phyloP scores from a whole-genome alignment of 2,113 vertebrate species.

The Megaceryle maxima region DNA sequence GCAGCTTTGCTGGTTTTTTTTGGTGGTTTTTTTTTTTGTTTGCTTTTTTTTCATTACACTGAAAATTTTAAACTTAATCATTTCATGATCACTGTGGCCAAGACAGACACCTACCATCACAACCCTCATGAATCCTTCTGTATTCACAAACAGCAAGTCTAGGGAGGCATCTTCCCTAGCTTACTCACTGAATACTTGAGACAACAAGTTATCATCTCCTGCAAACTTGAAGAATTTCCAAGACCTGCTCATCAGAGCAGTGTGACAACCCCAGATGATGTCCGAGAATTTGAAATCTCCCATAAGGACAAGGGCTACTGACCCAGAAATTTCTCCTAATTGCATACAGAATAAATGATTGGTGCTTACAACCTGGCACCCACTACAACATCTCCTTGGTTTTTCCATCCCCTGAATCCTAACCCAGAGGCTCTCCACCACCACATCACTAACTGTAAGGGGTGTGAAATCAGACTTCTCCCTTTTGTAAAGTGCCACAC shows the following conservation, averaged over 20 bases:
- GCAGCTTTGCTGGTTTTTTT: background rate
- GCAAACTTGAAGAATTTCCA: background rate
- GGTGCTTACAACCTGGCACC: background rate
- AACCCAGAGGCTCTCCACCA: background rate
- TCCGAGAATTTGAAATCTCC: background rate
- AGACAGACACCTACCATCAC: background rate
- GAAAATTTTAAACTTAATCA: background rate
- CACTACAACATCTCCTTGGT: background rate
- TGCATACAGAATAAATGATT: background rate
- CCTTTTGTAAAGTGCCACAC: background rate
- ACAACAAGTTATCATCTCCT: background rate
- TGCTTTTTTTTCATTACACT: background rate
- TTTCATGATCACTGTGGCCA: background rate
- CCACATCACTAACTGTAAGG: background rate
- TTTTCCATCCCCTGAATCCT: background rate
- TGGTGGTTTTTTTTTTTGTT: too few species aligned
- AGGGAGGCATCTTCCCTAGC: too few species aligned
- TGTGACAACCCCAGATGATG: background rate
- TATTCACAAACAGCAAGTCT: background rate
- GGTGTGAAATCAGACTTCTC: background rate
- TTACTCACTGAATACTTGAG: background rate
- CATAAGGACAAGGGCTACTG: background rate
- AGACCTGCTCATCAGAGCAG: background rate
- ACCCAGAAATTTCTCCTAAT: background rate
- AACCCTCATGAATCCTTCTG: background rate